phyloP scores from a whole-genome alignment of 2,797 vertebrate genomes.

The Hipposideros larvatus region DNA sequence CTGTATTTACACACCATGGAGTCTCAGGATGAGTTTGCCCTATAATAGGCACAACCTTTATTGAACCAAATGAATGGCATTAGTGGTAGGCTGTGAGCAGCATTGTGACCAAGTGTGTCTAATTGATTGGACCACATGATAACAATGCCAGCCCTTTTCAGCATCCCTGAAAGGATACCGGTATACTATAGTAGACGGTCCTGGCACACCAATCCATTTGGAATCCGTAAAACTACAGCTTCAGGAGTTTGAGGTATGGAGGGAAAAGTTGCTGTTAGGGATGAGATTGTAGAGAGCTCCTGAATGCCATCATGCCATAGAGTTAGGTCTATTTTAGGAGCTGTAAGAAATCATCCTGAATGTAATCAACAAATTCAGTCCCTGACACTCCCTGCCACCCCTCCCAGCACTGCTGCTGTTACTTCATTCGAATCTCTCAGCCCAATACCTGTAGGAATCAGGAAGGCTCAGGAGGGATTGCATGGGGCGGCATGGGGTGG shows the following conservation, averaged over 20 bases:
- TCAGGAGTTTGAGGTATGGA: neutral
- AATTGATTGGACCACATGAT: neutral
- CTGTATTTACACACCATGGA: slow-evolving; percentile 36
- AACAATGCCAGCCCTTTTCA: slow-evolving; percentile 18
- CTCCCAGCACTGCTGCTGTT: neutral
- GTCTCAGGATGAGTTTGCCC: slow-evolving; percentile 29
- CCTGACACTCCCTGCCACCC: neutral
- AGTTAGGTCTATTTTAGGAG: neutral
- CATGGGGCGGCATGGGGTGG: neutral
- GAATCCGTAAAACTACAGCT: slow-evolving; percentile 48
- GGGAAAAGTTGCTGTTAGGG: neutral
- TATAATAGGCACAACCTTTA: slow-evolving; percentile 19
- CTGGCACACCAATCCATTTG: neutral
- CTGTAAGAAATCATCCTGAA: slow-evolving; percentile 42
- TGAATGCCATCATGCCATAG: neutral
- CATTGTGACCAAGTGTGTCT: slow-evolving; percentile 11
- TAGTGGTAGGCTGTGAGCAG: neutral
- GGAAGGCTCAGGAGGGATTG: neutral
- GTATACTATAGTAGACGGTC: neutral
- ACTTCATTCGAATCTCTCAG: neutral
- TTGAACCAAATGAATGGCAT: slow-evolving; percentile 56
- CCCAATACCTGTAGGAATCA: neutral
- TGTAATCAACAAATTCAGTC: neutral
- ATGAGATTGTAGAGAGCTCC: slow-evolving; percentile 18
- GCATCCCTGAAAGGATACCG: neutral